These are phyloP conservation scores for Phenganax marumi DNA, from an alignment of 92 coral and sea anemone species.

Conservation along the genomic window DNA sequence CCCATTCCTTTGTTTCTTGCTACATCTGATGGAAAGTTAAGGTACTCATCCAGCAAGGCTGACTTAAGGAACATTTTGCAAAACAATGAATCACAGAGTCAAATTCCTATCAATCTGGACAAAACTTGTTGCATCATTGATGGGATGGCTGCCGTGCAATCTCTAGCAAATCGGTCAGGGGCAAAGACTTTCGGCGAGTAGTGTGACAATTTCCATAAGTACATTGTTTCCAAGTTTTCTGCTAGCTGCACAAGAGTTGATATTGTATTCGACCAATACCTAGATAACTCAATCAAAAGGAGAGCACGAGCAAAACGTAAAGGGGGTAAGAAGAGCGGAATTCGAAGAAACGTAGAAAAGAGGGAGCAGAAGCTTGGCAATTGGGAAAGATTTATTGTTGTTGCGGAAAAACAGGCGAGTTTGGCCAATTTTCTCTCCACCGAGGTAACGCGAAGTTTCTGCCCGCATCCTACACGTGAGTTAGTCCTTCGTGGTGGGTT, in stretches of 20 bases:
- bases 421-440: constrained; percentile 59
- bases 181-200: constrained; percentile 65
- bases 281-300: constrained; percentile 58
- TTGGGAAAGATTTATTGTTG: constrained; percentile 62
- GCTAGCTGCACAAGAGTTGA: constrained; percentile 63
- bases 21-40: constrained; percentile 2
- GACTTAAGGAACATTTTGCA: constrained; percentile 31
- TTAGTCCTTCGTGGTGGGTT: constrained; percentile 63
- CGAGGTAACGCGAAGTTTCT: constrained; percentile 45
- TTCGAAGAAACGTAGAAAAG: constrained; percentile 56
- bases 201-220: constrained; percentile 56
- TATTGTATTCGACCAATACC: constrained; percentile 63
- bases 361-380: constrained; percentile 62
- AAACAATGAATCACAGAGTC: constrained; percentile 13
- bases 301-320: constrained; percentile 47
- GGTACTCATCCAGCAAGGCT: constrained; percentile 24
- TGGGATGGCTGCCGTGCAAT: constrained; percentile 61
- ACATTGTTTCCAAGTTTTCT: constrained; percentile 55
- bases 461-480: constrained; percentile 45
- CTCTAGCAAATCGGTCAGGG: constrained; percentile 47
- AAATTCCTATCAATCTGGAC: constrained; percentile 12
- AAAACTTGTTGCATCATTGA: constrained; percentile 48
- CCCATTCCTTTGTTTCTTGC: constrained; percentile 36
- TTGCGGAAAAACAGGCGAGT: constrained; percentile 65
- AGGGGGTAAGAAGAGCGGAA: constrained; percentile 45